Evolutionary conservation across 2,888 invertebrate species (phyloP).

Genomic region (Hydraecia micacea): DNA sequence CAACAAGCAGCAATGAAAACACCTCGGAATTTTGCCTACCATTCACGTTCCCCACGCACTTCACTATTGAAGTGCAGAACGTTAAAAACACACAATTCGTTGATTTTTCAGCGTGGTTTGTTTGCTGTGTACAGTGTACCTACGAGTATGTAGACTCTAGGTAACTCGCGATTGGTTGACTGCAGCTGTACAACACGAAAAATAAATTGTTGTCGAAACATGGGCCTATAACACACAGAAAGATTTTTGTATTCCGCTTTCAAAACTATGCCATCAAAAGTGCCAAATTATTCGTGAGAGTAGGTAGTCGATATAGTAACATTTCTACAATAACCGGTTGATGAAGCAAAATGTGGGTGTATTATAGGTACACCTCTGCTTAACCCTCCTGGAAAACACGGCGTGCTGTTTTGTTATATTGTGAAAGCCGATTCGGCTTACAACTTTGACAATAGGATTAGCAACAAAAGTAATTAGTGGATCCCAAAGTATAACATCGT

Average conservation of each 20-base stretch:
- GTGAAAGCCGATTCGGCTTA: not conserved
- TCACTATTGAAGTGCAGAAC: not conserved
- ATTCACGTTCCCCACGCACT: slow-evolving; percentile 3
- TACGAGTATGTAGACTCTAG: slow-evolving; percentile 3
- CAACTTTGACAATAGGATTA: slow-evolving; percentile 7
- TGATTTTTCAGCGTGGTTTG: slow-evolving; percentile 27
- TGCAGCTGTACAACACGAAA: not conserved
- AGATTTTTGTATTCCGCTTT: not conserved
- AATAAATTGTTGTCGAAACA: slow-evolving; percentile 14
- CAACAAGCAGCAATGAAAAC: slow-evolving; percentile 16
- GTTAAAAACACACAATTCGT: slow-evolving; percentile 28
- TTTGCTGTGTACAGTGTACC: slow-evolving; percentile 6
- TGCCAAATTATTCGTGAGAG: not conserved
- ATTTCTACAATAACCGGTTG: not conserved
- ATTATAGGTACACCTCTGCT: not conserved
- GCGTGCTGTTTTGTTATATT: not conserved
- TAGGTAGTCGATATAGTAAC: not conserved
- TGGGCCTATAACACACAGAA: not conserved
- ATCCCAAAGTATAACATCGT: slow-evolving; percentile 13
- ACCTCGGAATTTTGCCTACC: not conserved
- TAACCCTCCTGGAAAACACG: not conserved
- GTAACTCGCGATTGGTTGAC: slow-evolving; percentile 1
- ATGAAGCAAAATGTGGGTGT: not conserved
- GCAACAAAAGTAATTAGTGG: slow-evolving; percentile 27
- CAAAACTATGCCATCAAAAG: not conserved